Base-by-base conservation (phyloP, 1,140 invertebrate species). In the Pogonognathellus flavescens region DNA sequence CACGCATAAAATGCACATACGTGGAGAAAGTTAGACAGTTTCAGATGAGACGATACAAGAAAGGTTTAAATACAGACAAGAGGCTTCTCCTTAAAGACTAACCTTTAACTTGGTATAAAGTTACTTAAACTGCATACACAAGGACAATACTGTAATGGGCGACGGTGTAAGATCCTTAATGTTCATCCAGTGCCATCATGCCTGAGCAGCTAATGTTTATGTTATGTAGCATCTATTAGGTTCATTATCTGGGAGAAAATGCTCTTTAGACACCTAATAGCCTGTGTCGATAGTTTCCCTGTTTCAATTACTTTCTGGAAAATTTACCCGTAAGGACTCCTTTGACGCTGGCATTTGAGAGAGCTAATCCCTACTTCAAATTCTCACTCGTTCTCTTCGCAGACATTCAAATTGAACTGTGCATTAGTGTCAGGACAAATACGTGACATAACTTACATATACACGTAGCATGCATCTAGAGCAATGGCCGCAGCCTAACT, bases 281-380 rank as follows among this genome's bases (percentile, higher is more conserved):
- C 22, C 52, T 57, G n/a, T 81, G 80, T 81, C 80, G 80, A 81
- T 81, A 53, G 80, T 53, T 81, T 25, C 52, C 22, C 22, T 18
- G 80, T 81, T 81, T 81, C 50, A 81, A 81, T 81, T 81, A 57
- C 50, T 57, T 55, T 81, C 52, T 81, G 50, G 22, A 31, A 50
- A 81, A 81, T 57, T 81, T 57, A 20, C 80, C 80, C 80, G 18
- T 11, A 81, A 55, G 80, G 80, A 81, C 50, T 81, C 52, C 10
- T 81, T 55, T 9, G n/a, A 14, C 31, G 70, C 9, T 31, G 31
- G 70, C 31, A 49, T 76, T 76, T 76, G 22, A 76, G 4, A 10
- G 41, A 50, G 41, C n/a, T 76, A 70, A 70, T 70, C 66, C 66
- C 13, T 31, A 41, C 41, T 76, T 76, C 70, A 50, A 49, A 76